Conservation (phyloP, 2,113 vertebrate species). For the Suricata suricatta region DNA sequence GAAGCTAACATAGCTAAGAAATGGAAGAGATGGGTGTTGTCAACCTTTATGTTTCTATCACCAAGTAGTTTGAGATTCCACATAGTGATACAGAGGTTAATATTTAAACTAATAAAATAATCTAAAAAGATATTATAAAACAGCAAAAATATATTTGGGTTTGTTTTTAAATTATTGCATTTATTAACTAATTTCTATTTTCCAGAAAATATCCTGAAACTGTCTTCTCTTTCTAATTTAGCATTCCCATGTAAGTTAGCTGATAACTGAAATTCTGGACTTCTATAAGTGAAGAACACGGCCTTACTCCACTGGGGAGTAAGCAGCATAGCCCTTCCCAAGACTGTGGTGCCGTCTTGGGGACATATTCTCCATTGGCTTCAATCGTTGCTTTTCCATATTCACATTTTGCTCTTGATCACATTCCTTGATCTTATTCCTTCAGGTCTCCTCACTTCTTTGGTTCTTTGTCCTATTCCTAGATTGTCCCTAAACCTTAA, state of each 20-base stretch:
- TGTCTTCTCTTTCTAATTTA: not conserved
- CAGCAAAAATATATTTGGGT: not conserved
- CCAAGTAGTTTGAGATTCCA: not conserved
- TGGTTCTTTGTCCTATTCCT: not conserved
- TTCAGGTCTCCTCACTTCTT: not conserved
- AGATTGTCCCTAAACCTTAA: not conserved
- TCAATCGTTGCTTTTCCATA: not conserved
- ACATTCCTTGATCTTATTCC: not conserved
- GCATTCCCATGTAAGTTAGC: not conserved
- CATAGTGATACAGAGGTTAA: not conserved
- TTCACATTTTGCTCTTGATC: not conserved
- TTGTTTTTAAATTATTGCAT: not conserved
- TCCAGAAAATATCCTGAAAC: not conserved
- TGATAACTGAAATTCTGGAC: not conserved
- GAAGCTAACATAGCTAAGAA: not conserved
- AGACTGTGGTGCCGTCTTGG: not conserved
- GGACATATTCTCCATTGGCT: fast-evolving
- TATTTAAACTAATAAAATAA: not conserved
- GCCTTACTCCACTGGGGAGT: not conserved
- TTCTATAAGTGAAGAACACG: not conserved
- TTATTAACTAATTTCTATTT: not conserved
- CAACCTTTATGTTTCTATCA: too few relatives aligned
- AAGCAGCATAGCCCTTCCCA: not conserved
- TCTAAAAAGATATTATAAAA: not conserved
- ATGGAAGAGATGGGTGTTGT: not conserved